A percentile compares a stretch with the other conserved stretches of the same genome.
phyloP scores from a whole-genome alignment of 2,797 vertebrate species.

The Pitangus sulphuratus region DNA sequence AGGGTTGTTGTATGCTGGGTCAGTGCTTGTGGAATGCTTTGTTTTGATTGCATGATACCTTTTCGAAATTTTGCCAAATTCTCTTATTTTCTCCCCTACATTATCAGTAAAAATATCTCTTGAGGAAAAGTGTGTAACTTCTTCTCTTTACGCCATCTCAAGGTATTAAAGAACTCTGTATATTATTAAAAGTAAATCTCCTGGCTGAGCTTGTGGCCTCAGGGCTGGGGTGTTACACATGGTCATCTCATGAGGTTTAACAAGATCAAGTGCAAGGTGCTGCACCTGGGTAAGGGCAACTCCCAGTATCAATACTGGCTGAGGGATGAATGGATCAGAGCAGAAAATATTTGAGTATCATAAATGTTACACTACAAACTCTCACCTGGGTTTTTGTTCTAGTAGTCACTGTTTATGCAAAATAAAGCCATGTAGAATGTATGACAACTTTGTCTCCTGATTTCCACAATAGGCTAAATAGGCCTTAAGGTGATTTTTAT shows the following conservation, averaged over 20 bases:
- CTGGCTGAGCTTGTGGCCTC: not conserved
- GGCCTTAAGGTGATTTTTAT: not conserved
- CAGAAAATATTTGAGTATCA: not conserved
- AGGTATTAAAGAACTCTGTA: not conserved
- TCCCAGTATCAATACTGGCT: fast-evolving
- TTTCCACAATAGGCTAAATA: not conserved
- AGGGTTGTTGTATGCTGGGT: not conserved
- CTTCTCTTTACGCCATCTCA: not conserved
- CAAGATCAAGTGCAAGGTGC: not conserved
- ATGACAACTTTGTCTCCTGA: not conserved
- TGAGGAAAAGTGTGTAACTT: not conserved
- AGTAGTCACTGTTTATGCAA: not conserved
- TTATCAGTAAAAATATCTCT: not conserved
- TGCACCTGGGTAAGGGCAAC: not conserved
- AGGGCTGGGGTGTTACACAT: not conserved
- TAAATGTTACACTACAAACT: not conserved
- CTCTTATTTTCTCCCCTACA: not conserved
- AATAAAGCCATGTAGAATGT: not conserved
- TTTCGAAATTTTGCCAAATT: not conserved
- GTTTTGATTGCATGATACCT: not conserved
- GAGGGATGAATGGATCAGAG: not conserved
- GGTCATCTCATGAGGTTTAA: not conserved
- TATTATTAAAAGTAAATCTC: not conserved
- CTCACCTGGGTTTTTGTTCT: not conserved
- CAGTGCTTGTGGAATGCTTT: not conserved